Evolutionary conservation across 2,113 vertebrate species (phyloP), one percentile per base, ranked within the genome.

Genomic region (Cisticola juncidis): DNA sequence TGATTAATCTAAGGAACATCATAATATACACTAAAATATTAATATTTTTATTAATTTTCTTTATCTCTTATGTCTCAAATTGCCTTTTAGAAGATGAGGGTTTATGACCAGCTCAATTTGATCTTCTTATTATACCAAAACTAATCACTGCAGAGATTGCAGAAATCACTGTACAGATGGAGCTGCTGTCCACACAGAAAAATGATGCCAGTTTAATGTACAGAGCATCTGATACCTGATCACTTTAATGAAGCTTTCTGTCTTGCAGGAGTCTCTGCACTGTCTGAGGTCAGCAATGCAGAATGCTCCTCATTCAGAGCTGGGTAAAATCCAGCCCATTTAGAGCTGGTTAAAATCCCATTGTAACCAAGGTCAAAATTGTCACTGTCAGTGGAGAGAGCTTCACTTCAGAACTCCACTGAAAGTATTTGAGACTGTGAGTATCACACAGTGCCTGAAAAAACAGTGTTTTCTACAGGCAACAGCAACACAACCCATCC

Each of bases 211-310:
- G 24, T 53, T 80, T 72, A 73, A 60, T 76, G 78, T 23, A 38
- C 2, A 56, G 78, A 71, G 50, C 51, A 68, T 82, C 78, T 69
- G 62, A 93, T 93, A 93, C 58, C 74, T 53, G 79, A 73, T 60
- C 36, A 62, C 40, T 82, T 70, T 61, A 93, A 82, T 66, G 82
- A 90, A 90, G 58, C 79, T 45, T 77, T 86, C 62, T 0, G 2
- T 35, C 84, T 73, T 19, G 36, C 80, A 58, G 78, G 66, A 80
- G 66, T 42, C 84, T 3, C 38, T 62, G 48, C 28, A 17, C 36
- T 71, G 42, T 25, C 88, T 68, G 91, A 45, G 91, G 77, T 54
- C 86, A 96, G 91, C 82, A 86, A 60, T 45, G 83, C 89, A 84
- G 65, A 56, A 64, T 53, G 69, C 70, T 92, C 60, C 77, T 70